These are phyloP conservation scores for Drosophila hamatofila DNA, from an alignment of 2,888 invertebrate species.

Conservation along the genomic window DNA sequence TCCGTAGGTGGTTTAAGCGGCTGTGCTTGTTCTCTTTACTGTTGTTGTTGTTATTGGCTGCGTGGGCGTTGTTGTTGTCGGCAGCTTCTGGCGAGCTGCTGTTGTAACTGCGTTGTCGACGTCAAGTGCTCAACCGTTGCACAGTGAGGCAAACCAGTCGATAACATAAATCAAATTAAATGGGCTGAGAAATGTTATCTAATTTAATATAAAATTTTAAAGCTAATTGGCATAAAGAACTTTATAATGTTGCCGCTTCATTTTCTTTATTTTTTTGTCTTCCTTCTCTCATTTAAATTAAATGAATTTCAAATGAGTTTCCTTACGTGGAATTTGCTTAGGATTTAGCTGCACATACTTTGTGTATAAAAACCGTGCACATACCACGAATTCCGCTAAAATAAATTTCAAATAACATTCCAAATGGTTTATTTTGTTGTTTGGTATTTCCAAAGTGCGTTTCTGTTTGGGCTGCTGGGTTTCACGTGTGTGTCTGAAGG, in stretches of 20 bases:
- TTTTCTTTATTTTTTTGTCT: too few relatives aligned
- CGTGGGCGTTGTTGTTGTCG: conserved; percentile 43
- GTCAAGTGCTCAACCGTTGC: conserved; percentile 25
- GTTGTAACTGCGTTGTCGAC: conserved; percentile 29
- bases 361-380: conserved; percentile 9
- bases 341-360: conserved; percentile 15
- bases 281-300: not conserved
- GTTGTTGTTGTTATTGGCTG: conserved; percentile 4
- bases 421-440: conserved; percentile 2
- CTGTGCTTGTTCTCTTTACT: conserved; percentile 46
- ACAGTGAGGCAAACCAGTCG: conserved; percentile 23
- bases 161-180: not conserved
- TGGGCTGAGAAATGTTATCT: not conserved
- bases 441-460: conserved; percentile 21
- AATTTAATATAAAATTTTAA: not conserved
- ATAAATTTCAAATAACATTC: conserved; percentile 9
- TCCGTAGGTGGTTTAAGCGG: conserved; percentile 64
- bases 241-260: not conserved
- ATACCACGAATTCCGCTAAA: conserved; percentile 10
- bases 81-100: conserved; percentile 30
- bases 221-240: not conserved
- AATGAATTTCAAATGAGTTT: conserved; percentile 3
- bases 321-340: conserved; percentile 6
- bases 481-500: conserved; percentile 42
- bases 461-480: conserved; percentile 11